phyloP scores from a whole-genome alignment of 1,140 invertebrate genomes.

The Monomorium pharaonis region DNA sequence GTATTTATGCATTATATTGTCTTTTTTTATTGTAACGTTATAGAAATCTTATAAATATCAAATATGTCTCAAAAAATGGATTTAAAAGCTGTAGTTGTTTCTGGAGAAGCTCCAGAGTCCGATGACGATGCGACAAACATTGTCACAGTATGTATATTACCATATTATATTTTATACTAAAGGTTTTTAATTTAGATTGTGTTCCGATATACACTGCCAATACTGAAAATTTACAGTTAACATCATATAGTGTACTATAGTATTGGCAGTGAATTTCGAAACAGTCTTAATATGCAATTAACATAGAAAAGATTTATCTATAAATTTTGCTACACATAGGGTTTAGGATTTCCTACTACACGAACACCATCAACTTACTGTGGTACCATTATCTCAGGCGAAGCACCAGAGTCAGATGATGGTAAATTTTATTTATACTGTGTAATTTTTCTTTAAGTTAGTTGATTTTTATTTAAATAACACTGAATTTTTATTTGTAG shows the following conservation, averaged over 20 bases:
- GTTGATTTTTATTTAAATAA: constrained; percentile 30
- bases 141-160: constrained; percentile 72
- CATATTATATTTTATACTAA: constrained; percentile 1
- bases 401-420: constrained; percentile 83
- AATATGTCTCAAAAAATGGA: constrained; percentile 72
- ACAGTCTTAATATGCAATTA: neutral
- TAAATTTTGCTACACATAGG: constrained; percentile 66
- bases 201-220: too few relatives aligned
- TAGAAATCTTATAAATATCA: neutral
- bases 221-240: too few relatives aligned
- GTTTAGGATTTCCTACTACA: constrained; percentile 74
- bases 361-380: constrained; percentile 75
- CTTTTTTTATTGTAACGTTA: neutral
- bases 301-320: constrained; percentile 7
- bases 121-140: constrained; percentile 81
- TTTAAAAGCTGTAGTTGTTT: constrained; percentile 81
- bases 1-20: neutral
- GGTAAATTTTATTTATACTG: constrained; percentile 63
- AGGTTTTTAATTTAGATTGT: neutral
- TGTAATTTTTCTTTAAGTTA: neutral
- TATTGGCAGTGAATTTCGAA: too few relatives aligned
- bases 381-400: constrained; percentile 82
- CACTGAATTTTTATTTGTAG: constrained; percentile 61
- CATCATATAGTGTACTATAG: too few relatives aligned
- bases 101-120: constrained; percentile 84